phyloP scores from a whole-genome alignment of 2,797 vertebrate genomes.

The Mallotus villosus region DNA sequence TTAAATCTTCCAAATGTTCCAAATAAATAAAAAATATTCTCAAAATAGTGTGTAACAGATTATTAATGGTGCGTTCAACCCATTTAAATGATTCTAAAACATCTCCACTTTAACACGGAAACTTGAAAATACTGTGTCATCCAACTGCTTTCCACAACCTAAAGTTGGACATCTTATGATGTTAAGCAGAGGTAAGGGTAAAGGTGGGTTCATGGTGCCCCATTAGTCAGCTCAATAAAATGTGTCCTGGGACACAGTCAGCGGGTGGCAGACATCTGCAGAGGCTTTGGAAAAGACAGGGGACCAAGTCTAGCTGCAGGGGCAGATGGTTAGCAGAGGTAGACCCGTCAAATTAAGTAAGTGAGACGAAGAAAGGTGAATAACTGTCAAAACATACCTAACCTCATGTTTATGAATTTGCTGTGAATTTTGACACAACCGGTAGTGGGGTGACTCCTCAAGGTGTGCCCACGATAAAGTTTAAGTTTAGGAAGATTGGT shows the following conservation, averaged over 20 bases:
- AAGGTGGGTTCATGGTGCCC: conserved; percentile 25
- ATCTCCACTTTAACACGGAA: neutral
- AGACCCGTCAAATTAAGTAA: conserved; percentile 35
- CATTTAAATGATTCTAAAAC: neutral
- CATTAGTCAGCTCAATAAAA: conserved; percentile 34
- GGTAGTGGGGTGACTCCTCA: conserved; percentile 31
- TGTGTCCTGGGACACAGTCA: conserved; percentile 48
- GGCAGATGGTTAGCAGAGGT: conserved; percentile 64
- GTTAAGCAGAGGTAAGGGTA: conserved; percentile 32
- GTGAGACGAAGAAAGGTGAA: conserved; percentile 34
- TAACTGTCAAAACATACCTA: conserved; percentile 24
- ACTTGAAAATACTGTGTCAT: neutral
- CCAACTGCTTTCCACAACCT: neutral
- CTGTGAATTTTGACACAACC: conserved; percentile 10
- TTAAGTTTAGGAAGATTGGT: neutral
- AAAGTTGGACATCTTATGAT: conserved; percentile 9
- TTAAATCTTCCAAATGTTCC: no score
- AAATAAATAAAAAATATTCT: neutral
- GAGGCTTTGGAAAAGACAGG: conserved; percentile 59
- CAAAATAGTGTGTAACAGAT: no score
- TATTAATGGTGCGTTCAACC: no score
- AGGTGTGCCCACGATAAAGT: conserved; percentile 16
- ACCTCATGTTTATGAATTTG: conserved; percentile 68
- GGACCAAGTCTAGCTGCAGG: conserved; percentile 65
- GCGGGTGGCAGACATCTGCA: conserved; percentile 58